Evolutionary conservation across 2,113 vertebrate genomes (phyloP).

Genomic region (Ptilorrhoa leucosticta): DNA sequence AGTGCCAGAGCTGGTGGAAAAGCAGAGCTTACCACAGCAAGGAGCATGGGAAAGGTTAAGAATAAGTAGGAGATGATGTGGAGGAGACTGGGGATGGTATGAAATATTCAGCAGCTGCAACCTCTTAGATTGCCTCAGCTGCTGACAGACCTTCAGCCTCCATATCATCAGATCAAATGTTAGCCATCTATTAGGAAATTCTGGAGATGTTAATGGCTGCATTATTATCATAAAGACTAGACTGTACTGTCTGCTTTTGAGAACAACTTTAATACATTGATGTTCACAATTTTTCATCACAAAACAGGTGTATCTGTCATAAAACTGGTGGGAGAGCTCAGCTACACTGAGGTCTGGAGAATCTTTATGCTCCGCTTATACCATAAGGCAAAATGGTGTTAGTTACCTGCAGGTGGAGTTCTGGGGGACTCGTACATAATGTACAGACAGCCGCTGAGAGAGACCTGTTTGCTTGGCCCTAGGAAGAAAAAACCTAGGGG

Average conservation of each 20-base stretch:
- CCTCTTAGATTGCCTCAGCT: neutral
- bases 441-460: neutral
- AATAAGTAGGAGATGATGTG: neutral
- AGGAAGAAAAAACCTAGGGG: neutral
- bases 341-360: neutral
- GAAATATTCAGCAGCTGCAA: conserved; percentile 14
- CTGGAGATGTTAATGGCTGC: neutral
- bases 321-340: neutral
- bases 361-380: neutral
- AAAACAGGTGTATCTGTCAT: neutral
- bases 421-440: neutral
- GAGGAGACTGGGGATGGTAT: neutral
- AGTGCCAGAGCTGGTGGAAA: conserved; percentile 45
- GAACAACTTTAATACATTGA: neutral
- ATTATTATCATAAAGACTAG: neutral
- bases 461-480: accelerated
- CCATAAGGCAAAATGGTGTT: neutral
- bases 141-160: neutral
- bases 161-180: neutral
- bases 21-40: conserved; percentile 12
- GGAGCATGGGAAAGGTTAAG: conserved; percentile 55
- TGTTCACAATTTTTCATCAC: neutral
- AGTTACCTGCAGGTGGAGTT: neutral
- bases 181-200: neutral
- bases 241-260: neutral